Percentiles rank a stretch among this genome's conserved stretches.
phyloP scores from a whole-genome alignment of 2,113 vertebrate species.

The Podocnemis expansa region DNA sequence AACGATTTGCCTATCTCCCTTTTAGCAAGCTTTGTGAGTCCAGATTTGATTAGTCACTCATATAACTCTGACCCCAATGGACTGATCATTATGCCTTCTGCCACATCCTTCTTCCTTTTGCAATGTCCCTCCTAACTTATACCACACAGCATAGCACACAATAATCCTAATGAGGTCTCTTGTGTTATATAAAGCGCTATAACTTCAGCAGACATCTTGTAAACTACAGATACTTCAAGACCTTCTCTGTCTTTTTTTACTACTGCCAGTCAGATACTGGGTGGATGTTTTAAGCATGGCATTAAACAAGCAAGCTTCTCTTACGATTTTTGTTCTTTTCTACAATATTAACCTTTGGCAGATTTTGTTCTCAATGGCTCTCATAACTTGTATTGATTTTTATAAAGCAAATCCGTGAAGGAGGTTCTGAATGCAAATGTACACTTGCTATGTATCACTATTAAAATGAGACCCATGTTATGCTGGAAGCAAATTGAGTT shows the following conservation, averaged over 20 bases:
- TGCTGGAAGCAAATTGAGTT: not conserved
- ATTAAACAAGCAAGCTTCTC: not conserved
- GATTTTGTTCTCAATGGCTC: not conserved
- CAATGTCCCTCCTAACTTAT: constrained; percentile 11
- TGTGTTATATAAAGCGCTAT: constrained; percentile 35
- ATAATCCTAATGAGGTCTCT: constrained; percentile 45
- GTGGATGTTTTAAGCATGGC: not conserved
- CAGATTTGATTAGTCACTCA: not conserved
- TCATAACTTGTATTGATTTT: not conserved
- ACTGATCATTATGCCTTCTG: constrained; percentile 5
- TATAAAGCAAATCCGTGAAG: not conserved
- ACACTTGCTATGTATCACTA: not conserved
- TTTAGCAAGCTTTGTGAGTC: not conserved
- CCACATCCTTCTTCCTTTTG: constrained; percentile 1
- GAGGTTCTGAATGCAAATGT: not conserved
- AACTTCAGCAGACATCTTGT: constrained; percentile 53
- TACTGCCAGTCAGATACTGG: not conserved
- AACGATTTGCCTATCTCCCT: not conserved
- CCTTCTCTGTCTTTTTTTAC: constrained; percentile 17
- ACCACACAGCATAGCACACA: not conserved
- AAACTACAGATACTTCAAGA: constrained; percentile 44
- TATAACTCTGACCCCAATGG: not conserved
- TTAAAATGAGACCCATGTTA: not conserved
- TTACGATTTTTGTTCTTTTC: not conserved
- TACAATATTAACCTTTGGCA: not conserved